Conservation (phyloP, 2,888 invertebrate genomes). For the Cephus spinipes region DNA sequence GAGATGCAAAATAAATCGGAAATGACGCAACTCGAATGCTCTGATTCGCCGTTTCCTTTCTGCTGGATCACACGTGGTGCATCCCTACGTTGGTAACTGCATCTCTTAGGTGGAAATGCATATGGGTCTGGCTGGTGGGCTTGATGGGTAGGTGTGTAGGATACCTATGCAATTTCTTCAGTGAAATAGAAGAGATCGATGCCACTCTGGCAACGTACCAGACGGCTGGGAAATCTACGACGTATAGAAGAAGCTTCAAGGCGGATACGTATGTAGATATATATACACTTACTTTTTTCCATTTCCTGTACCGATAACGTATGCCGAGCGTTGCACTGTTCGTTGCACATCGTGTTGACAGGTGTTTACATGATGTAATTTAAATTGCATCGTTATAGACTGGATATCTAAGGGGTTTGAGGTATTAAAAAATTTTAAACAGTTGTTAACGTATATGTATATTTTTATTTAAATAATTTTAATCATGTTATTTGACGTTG, state of each 20-base stretch:
- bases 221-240: constrained; percentile 3
- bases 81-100: constrained; percentile 13
- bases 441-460: too few relatives aligned
- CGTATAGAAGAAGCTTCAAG: neutral
- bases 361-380: neutral
- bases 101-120: constrained; percentile 1
- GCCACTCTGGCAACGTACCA: constrained; percentile 46
- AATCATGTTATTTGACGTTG: neutral
- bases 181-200: constrained; percentile 42
- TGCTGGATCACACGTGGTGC: constrained; percentile 16
- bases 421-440: too few relatives aligned
- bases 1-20: constrained; percentile 27
- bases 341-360: neutral
- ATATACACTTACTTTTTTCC: neutral
- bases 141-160: neutral
- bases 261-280: neutral
- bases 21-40: constrained; percentile 34
- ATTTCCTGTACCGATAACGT: neutral
- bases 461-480: too few relatives aligned
- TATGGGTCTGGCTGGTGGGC: neutral
- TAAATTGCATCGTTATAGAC: neutral
- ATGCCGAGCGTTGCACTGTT: neutral
- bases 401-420: too few relatives aligned
- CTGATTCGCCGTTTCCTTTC: constrained; percentile 33
- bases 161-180: constrained; percentile 34